Evolutionary conservation across 2,113 vertebrate genomes (phyloP), one percentile per base, ranked within the genome.

Genomic region (Poeciliopsis occidentalis): DNA sequence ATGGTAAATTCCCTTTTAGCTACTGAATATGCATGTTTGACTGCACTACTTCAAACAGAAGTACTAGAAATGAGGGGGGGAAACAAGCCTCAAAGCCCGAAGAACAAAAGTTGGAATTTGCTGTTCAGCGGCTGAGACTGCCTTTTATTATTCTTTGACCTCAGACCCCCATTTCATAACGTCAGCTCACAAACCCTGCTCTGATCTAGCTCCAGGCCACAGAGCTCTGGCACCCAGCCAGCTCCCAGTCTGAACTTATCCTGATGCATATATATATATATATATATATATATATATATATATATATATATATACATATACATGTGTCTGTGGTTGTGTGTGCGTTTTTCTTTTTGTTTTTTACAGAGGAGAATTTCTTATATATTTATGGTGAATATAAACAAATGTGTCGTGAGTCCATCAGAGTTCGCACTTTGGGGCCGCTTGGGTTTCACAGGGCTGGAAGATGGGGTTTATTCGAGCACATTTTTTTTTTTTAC

Each of bases 161-260:
- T 80, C 75, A 83, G 83, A 88, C 73, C 80, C 84, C 82, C 82
- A 57, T 86, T 79, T 88, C 85, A 87, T 87, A 87, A 84, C 75
- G 71, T 34, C 81, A 76, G 86, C 84, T 89, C 87, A 80, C 67
- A 67, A 83, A 83, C 74, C 26, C 74, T 63, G 80, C 87, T 93
- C 85, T 91, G 90, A 91, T 91, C 73, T 82, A 51, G 79, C 85
- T 92, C 87, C 88, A 90, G 92, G 89, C 83, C 84, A 27, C 87
- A 86, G 22, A 87, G 75, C 75, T 75, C 75, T 90, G 91, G 89
- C 77, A 17, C 8, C 0, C 30, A 10, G 83, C 89, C 91, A 89
- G 73, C 81, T 79, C 87, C 30, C 78, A 83, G 81, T 34, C 74
- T 70, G 71, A 68, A 72, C 78, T 77, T 69, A 81, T 84, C 71